Base-by-base conservation (phyloP, 2,113 vertebrate genomes). In the Nanorana parkeri region DNA sequence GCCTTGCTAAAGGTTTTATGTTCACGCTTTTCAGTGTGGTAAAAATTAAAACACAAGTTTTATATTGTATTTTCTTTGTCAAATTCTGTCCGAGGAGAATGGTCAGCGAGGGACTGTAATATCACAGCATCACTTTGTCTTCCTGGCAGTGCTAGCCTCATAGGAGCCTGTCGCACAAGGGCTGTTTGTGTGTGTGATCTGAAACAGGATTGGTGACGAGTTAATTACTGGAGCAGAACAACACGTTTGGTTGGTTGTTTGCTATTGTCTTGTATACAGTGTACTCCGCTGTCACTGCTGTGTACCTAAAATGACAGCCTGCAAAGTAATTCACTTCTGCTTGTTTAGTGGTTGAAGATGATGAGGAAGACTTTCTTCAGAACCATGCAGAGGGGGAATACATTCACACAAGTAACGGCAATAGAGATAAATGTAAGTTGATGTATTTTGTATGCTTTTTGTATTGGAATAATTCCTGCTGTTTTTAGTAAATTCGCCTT, bases 301-400 rank as follows among this genome's bases (percentile, higher is more conserved):
- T 67, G 75, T 52, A 66, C 23, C 24, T 24, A 7, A 73, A 52
- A 55, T 56, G 24, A 32, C 52, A 16, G 41, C 23, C 17, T 3
- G 6, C 17, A 47, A 4, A 41, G 11, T 72, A 23, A 81, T 65
- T 16, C 32, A 0, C 5, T 64, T 26, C 5, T 67, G 51, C 26
- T 58, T 78, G 88, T 91, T 80, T 87, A 97, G 96, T 98, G 52
- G 94, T 98, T 85, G 96, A 98, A 91, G 96, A 97, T 47, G 96
- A 99, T 85, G 96, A 97, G 89, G 96, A 98, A 58, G 97, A 96
- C 84, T 98, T 98, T 71, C 94, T 96, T 77, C 94, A 91, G 67
- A 88, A 95, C 66, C 95, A 96, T 26, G 86, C 94, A 3, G 95
- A 97, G 74, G 94, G 95, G 1, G 96, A 98, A 21, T 96, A 96